Conservation (phyloP, 2,888 invertebrate species). For the Caenorhabditis imperialis region DNA sequence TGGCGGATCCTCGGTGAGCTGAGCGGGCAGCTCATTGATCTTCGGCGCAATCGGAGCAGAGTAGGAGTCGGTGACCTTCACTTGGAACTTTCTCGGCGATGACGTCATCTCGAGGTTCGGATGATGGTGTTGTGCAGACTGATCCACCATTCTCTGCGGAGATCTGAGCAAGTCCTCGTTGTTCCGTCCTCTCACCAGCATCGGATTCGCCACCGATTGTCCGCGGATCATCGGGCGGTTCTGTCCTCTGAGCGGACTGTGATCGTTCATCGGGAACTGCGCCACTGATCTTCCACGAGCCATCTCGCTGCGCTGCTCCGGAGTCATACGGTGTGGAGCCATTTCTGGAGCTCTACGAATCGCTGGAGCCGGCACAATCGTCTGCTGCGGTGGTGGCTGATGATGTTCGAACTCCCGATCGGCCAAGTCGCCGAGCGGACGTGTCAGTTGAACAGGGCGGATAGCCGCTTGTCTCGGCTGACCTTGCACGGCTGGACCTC, state of each 20-base stretch:
- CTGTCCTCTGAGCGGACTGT: too few species aligned
- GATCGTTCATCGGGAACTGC: neutral
- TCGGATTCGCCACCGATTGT: neutral
- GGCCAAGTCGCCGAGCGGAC: neutral
- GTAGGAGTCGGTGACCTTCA: slow-evolving; percentile 15
- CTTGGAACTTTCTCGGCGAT: slow-evolving; percentile 21
- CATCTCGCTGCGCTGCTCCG: slow-evolving; percentile 19
- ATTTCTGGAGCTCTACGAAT: slow-evolving; percentile 13
- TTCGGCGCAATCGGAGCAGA: slow-evolving; percentile 15
- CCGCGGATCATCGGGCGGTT: too few species aligned
- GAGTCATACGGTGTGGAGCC: slow-evolving; percentile 47
- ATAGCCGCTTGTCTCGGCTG: neutral
- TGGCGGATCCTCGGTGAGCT: slow-evolving; percentile 36
- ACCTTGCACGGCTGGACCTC: neutral
- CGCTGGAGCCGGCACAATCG: neutral
- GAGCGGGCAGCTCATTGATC: slow-evolving; percentile 40
- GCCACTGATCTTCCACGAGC: slow-evolving; percentile 6
- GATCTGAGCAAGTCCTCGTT: slow-evolving; percentile 22
- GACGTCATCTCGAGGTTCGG: neutral
- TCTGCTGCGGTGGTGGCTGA: too few species aligned
- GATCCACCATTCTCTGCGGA: neutral
- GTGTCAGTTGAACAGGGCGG: slow-evolving; percentile 8
- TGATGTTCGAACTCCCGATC: too few species aligned
- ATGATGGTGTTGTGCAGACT: neutral
- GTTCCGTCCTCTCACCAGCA: neutral